These are phyloP conservation scores for Echinops telfairi DNA, from an alignment of 2,113 vertebrate species.

Conservation along the genomic window DNA sequence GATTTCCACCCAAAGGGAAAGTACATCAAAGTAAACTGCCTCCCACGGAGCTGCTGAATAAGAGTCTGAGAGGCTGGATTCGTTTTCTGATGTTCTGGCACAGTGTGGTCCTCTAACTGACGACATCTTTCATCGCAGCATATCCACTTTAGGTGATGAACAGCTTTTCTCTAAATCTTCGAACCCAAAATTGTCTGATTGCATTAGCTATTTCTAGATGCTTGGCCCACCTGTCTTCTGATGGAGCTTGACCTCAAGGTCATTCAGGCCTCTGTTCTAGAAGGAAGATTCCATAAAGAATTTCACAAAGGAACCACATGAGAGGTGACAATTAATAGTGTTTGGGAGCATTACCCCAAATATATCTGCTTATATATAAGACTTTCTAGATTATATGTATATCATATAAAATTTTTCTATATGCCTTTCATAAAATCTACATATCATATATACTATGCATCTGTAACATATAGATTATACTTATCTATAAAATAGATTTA, in stretches of 20 bases:
- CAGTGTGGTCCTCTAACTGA: too few relatives aligned
- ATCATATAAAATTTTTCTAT: too few relatives aligned
- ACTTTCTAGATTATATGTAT: too few relatives aligned
- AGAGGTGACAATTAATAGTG: too few relatives aligned
- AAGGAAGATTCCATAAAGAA: background rate
- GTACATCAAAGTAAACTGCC: background rate
- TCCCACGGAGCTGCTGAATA: background rate
- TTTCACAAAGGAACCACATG: background rate
- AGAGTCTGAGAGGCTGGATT: background rate
- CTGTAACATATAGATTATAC: too few relatives aligned
- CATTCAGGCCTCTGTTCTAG: background rate
- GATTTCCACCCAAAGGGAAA: background rate
- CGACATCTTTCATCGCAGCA: background rate
- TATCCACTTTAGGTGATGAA: accelerated
- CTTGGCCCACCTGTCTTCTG: background rate
- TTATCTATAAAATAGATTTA: too few relatives aligned
- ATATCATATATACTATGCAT: too few relatives aligned
- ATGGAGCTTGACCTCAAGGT: background rate
- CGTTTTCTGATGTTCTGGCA: background rate
- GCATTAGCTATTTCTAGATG: background rate
- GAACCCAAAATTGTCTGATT: background rate
- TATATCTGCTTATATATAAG: too few relatives aligned
- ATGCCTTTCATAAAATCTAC: too few relatives aligned
- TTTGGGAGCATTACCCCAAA: too few relatives aligned
- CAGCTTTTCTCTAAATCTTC: background rate